A percentile compares a stretch with the other conserved stretches of the same genome.
These are phyloP conservation scores for Pseudomyrmex flavicornis DNA, from an alignment of 1,140 invertebrate genomes.

Conservation along the genomic window DNA sequence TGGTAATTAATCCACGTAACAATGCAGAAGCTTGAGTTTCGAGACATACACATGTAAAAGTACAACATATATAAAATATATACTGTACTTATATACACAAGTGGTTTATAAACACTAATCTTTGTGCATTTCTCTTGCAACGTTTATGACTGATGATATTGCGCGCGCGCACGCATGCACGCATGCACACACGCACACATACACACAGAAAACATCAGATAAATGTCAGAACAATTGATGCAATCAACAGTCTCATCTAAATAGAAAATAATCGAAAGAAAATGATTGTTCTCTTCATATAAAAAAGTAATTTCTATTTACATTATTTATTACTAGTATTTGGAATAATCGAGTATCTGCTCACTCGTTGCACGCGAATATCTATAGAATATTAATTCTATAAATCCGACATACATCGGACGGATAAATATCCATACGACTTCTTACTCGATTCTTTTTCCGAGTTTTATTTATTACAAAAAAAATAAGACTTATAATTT, in stretches of 20 bases:
- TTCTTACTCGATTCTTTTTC: too few relatives aligned
- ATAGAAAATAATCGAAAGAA: slow-evolving; percentile 9
- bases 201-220: not conserved
- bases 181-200: too few relatives aligned
- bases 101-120: slow-evolving; percentile 53
- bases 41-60: slow-evolving; percentile 56
- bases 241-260: not conserved
- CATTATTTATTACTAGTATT: slow-evolving; percentile 29
- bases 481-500: too few relatives aligned
- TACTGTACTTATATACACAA: slow-evolving; percentile 20
- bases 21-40: slow-evolving; percentile 44
- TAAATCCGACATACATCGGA: too few relatives aligned
- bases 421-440: too few relatives aligned
- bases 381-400: not conserved
- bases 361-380: not conserved
- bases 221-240: not conserved
- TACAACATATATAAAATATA: slow-evolving; percentile 68
- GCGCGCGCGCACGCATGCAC: not conserved
- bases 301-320: slow-evolving; percentile 45
- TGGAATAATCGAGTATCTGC: too few relatives aligned
- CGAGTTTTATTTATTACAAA: too few relatives aligned
- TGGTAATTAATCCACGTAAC: slow-evolving; percentile 40
- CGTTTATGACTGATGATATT: not conserved
- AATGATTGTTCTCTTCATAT: slow-evolving; percentile 18
- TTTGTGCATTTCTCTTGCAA: slow-evolving; percentile 7